Conservation (phyloP, 2,113 vertebrate species). For the Leptocoma aspasia region DNA sequence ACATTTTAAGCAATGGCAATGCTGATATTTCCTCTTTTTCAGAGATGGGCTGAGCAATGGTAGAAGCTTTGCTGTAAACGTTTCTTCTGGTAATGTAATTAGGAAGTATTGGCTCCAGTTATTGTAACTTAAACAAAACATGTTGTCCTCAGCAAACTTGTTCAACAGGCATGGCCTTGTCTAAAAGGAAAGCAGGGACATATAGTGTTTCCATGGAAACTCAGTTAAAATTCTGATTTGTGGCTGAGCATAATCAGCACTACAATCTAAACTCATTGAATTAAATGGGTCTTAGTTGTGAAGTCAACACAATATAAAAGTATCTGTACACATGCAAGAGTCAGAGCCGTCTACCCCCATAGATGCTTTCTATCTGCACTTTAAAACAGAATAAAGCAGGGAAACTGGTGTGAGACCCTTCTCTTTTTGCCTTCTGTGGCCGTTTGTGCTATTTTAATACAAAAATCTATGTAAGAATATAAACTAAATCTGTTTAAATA, state of each 20-base stretch:
- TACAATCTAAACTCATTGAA: conserved; percentile 71
- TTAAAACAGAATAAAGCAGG: neutral
- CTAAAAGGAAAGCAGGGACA: conserved; percentile 61
- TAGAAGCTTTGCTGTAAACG: conserved; percentile 46
- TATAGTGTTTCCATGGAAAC: conserved; percentile 73
- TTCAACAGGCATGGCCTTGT: conserved; percentile 75
- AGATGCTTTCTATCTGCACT: conserved; percentile 8
- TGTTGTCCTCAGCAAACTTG: conserved; percentile 71
- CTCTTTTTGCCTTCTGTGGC: neutral
- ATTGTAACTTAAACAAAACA: conserved; percentile 78
- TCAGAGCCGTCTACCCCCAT: neutral
- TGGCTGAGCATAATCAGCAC: conserved; percentile 65
- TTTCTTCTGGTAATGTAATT: conserved; percentile 80
- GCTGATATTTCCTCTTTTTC: conserved; percentile 55
- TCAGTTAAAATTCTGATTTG: conserved; percentile 70
- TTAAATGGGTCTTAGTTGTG: conserved; percentile 65
- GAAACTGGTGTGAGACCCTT: neutral
- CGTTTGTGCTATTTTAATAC: neutral
- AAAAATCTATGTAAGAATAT: neutral
- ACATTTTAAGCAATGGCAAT: conserved; percentile 53
- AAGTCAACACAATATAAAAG: conserved; percentile 41
- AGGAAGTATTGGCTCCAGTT: conserved; percentile 75
- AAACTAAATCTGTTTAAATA: neutral
- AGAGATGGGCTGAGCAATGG: conserved; percentile 39
- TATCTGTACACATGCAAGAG: conserved; percentile 47